These are phyloP conservation scores for Chromoteleia sp. DNA, from an alignment of 2,888 invertebrate species.

Conservation along the genomic window DNA sequence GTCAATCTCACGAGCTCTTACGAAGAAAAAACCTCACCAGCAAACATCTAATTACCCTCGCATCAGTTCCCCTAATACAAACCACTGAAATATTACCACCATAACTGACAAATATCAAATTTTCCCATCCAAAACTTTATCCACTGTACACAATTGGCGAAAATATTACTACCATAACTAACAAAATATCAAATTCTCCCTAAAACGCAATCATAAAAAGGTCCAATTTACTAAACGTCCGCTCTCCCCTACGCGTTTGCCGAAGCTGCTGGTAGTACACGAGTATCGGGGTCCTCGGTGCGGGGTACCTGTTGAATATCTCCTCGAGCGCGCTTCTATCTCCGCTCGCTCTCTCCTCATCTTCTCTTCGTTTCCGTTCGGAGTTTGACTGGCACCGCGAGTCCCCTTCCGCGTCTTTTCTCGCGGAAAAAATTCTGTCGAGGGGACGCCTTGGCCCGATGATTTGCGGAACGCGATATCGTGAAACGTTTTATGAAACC, in stretches of 20 bases:
- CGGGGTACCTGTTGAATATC: constrained; percentile 66
- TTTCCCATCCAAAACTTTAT: constrained; percentile 55
- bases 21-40: background rate
- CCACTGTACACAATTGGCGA: constrained; percentile 55
- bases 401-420: constrained; percentile 65
- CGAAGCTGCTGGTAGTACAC: constrained; percentile 65
- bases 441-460: constrained; percentile 57
- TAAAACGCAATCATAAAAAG: constrained; percentile 67
- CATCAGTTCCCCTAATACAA: constrained; percentile 39
- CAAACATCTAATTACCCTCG: constrained; percentile 60
- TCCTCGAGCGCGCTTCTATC: constrained; percentile 51
- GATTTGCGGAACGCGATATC: constrained; percentile 72
- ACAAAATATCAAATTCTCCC: constrained; percentile 70
- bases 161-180: constrained; percentile 69
- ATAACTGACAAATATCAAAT: constrained; percentile 67
- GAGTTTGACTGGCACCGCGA: constrained; percentile 55
- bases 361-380: constrained; percentile 57
- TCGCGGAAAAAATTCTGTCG: constrained; percentile 51
- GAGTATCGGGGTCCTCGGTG: constrained; percentile 58
- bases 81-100: constrained; percentile 56
- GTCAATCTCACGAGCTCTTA: background rate
- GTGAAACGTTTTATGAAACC: constrained; percentile 82
- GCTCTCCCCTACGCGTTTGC: constrained; percentile 49
- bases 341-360: constrained; percentile 52
- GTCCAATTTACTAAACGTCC: constrained; percentile 63